A percentile compares a stretch with the other conserved stretches of the same genome.
phyloP scores from a whole-genome alignment of 2,888 invertebrate genomes.

The Allophyes oxyacanthae region DNA sequence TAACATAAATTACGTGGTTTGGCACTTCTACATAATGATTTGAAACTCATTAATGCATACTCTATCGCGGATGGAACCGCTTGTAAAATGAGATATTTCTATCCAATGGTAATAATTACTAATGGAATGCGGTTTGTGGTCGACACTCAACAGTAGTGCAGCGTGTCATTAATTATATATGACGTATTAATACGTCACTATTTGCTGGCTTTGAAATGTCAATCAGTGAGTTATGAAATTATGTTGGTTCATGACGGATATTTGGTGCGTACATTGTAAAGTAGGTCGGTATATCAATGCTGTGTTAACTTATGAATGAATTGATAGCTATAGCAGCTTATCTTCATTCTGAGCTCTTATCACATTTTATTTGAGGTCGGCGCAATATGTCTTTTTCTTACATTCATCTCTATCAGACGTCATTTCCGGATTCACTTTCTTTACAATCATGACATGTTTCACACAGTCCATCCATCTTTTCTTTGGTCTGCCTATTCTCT shows the following conservation, averaged over 20 bases:
- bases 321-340: too few relatives aligned
- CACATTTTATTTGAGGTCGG: too few relatives aligned
- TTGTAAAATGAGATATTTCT: constrained; percentile 53
- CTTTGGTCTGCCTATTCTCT: too few relatives aligned
- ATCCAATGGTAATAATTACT: constrained; percentile 52
- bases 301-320: too few relatives aligned
- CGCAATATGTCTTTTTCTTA: too few relatives aligned
- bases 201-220: constrained; percentile 41
- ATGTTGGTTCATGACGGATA: constrained; percentile 8
- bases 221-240: constrained; percentile 36
- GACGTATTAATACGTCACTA: constrained; percentile 47
- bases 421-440: too few relatives aligned
- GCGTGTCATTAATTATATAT: constrained; percentile 47
- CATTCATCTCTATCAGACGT: too few relatives aligned
- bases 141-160: constrained; percentile 38
- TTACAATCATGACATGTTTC: too few relatives aligned
- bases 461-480: too few relatives aligned
- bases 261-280: too few relatives aligned
- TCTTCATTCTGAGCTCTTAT: too few relatives aligned
- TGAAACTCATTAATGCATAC: constrained; percentile 22
- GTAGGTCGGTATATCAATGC: too few relatives aligned
- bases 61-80: constrained; percentile 18
- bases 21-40: constrained; percentile 6
- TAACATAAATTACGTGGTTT: background rate
- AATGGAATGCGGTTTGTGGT: constrained; percentile 60